These are phyloP conservation scores for Montipora foliosa DNA, from an alignment of 64 coral and sea anemone genomes.

Conservation along the genomic window DNA sequence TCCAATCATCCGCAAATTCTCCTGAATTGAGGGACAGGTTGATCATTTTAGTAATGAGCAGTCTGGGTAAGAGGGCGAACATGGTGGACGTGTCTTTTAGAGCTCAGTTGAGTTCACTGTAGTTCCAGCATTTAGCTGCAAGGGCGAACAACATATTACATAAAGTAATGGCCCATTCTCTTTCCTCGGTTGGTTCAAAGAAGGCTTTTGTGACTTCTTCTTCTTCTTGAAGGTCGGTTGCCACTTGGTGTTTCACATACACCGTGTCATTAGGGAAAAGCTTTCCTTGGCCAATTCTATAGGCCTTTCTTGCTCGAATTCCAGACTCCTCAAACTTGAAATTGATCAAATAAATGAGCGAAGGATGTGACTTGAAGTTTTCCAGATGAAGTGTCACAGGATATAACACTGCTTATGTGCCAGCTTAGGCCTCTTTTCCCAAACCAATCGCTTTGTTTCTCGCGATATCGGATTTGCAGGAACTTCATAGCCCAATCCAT, in stretches of 20 bases:
- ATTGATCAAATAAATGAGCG: conserved; percentile 31
- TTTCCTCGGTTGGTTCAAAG: conserved; percentile 14
- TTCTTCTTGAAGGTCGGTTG: conserved; percentile 43
- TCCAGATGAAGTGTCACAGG: neutral
- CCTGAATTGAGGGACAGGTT: too few species aligned
- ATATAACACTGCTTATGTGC: conserved; percentile 41
- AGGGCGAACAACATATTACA: too few species aligned
- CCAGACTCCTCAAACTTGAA: conserved; percentile 52
- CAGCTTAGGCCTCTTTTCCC: too few species aligned
- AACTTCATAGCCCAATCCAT: conserved; percentile 21
- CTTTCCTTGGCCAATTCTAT: conserved; percentile 23
- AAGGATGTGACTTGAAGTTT: conserved; percentile 22
- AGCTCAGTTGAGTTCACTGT: too few species aligned
- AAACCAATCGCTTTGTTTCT: conserved; percentile 52
- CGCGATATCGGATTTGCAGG: conserved; percentile 35
- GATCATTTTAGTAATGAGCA: too few species aligned
- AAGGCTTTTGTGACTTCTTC: conserved; percentile 2
- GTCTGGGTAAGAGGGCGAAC: too few species aligned
- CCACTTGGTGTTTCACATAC: conserved; percentile 61
- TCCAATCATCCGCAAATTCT: too few species aligned
- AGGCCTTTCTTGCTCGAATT: conserved; percentile 23
- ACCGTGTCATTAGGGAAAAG: conserved; percentile 23
- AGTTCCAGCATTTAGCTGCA: too few species aligned
- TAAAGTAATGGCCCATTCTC: neutral
- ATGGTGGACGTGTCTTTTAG: too few species aligned